These are phyloP conservation scores for Myiagra hebetior DNA, from an alignment of 2,113 vertebrate genomes.

Conservation along the genomic window DNA sequence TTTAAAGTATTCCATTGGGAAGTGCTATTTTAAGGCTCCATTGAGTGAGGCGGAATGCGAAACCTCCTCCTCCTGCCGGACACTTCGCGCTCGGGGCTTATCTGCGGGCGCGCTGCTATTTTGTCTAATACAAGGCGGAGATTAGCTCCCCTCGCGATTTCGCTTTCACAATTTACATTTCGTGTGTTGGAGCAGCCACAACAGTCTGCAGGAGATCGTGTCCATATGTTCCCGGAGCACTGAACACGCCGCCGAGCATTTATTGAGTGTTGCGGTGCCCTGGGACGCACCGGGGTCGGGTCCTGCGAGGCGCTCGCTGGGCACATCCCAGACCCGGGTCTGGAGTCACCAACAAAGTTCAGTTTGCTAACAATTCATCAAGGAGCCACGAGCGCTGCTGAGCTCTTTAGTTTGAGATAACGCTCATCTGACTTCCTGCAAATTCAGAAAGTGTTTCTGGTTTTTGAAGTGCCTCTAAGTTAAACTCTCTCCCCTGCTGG, in stretches of 20 bases:
- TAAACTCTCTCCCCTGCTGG: neutral
- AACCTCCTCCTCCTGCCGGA: neutral
- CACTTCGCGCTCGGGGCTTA: conserved; percentile 39
- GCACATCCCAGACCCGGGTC: neutral
- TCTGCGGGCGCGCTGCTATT: conserved; percentile 10
- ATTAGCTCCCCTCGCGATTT: neutral
- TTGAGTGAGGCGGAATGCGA: conserved; percentile 38
- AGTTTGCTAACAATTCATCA: neutral
- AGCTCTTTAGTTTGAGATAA: neutral
- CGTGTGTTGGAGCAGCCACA: conserved; percentile 34
- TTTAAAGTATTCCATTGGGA: conserved; percentile 46
- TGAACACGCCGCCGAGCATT: rapidly evolving
- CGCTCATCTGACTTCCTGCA: neutral
- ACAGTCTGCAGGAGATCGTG: conserved; percentile 1
- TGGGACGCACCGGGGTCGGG: rapidly evolving
- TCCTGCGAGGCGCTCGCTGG: neutral
- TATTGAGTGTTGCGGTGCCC: neutral
- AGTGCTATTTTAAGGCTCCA: conserved; percentile 62
- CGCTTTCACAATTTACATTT: conserved; percentile 42
- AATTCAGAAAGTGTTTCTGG: neutral
- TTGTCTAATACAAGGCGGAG: conserved; percentile 35
- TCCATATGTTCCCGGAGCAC: neutral
- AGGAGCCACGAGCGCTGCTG: neutral
- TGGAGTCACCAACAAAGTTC: neutral
- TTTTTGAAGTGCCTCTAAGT: neutral